Evolutionary conservation across 2,888 invertebrate species (phyloP).

Genomic region (Lasioglossum malachurum): DNA sequence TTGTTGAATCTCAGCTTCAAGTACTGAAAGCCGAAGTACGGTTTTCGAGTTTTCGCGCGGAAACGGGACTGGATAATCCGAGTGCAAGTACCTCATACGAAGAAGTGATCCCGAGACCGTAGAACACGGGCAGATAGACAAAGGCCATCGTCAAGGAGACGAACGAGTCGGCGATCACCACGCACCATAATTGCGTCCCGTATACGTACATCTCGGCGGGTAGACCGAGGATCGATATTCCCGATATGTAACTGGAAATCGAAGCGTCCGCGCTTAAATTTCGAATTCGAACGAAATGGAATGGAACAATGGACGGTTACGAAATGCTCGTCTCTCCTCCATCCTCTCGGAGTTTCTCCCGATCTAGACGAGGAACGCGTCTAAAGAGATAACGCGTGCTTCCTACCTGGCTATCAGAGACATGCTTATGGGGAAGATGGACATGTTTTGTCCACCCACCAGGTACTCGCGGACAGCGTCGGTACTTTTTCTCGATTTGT

Average conservation of each 20-base stretch:
- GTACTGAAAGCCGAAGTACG: slow-evolving; percentile 86
- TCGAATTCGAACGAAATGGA: too few relatives aligned
- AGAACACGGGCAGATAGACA: slow-evolving; percentile 91
- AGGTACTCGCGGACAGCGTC: slow-evolving; percentile 90
- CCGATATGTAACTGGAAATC: slow-evolving; percentile 89
- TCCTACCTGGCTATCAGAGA: slow-evolving; percentile 91
- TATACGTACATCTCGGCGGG: slow-evolving; percentile 92
- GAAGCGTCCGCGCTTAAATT: not conserved
- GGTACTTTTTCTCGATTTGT: slow-evolving; percentile 89
- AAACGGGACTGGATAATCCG: not conserved
- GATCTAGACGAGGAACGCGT: too few relatives aligned
- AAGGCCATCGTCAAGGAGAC: slow-evolving; percentile 89
- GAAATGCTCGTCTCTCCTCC: too few relatives aligned
- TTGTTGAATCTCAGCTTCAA: slow-evolving; percentile 89
- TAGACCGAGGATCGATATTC: slow-evolving; percentile 90
- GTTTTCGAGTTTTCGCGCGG: not conserved
- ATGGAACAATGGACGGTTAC: too few relatives aligned
- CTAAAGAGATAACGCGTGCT: not conserved
- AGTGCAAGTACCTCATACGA: slow-evolving; percentile 89
- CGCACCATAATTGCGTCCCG: slow-evolving; percentile 90
- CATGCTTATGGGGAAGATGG: slow-evolving; percentile 92
- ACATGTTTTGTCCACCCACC: slow-evolving; percentile 91
- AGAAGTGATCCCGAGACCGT: slow-evolving; percentile 90
- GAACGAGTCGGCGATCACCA: slow-evolving; percentile 88
- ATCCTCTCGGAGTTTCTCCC: too few relatives aligned